Evolutionary conservation across 2,888 invertebrate genomes (phyloP).

Genomic region (Tetrapedia diversipes): DNA sequence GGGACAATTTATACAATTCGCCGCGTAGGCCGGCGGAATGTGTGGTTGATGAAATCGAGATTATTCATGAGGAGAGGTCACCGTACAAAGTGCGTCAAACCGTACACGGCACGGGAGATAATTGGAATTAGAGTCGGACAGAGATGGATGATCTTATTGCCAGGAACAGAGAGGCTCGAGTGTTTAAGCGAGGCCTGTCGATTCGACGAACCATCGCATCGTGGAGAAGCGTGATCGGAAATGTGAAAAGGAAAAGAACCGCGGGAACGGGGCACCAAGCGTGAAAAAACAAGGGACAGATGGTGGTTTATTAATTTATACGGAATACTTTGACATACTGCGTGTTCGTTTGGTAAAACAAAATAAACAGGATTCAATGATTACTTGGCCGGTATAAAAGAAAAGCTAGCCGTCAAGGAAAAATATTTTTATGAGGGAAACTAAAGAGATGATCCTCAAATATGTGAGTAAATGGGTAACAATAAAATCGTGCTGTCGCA

Average conservation of each 20-base stretch:
- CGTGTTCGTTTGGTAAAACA: too few species aligned
- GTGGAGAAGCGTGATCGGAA: neutral
- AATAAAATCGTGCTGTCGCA: too few species aligned
- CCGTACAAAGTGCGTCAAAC: neutral
- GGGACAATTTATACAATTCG: slow-evolving; percentile 35
- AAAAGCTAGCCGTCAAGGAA: too few species aligned
- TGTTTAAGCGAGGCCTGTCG: neutral
- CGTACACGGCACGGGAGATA: slow-evolving; percentile 16
- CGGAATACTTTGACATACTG: too few species aligned
- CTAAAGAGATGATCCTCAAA: too few species aligned
- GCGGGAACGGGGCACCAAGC: too few species aligned
- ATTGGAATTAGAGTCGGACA: slow-evolving; percentile 20
- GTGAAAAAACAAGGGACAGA: too few species aligned
- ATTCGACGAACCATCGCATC: neutral
- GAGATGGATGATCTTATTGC: slow-evolving; percentile 28
- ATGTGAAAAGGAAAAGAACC: neutral
- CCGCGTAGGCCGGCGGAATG: neutral
- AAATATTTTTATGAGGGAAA: too few species aligned
- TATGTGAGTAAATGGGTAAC: too few species aligned
- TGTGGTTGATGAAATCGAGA: slow-evolving; percentile 23
- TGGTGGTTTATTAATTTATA: too few species aligned
- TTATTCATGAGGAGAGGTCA: slow-evolving; percentile 38
- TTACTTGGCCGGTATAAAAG: too few species aligned
- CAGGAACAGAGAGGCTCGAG: neutral
- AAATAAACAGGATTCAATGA: too few species aligned